Evolutionary conservation across 2,888 invertebrate species (phyloP).

Genomic region (Eremobia ochroleuca): DNA sequence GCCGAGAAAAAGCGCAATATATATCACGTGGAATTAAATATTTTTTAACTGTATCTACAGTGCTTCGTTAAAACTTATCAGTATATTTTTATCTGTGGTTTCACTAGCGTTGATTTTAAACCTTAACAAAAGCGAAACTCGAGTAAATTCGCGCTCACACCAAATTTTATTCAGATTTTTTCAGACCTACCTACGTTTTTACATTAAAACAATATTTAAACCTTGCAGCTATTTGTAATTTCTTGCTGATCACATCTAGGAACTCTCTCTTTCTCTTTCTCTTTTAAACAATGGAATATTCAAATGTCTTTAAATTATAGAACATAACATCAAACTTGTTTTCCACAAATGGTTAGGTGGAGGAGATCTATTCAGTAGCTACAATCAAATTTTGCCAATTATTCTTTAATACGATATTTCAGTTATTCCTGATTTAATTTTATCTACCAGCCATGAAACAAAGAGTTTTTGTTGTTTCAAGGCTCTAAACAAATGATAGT

Average conservation of each 20-base stretch:
- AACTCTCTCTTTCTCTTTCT: too few relatives aligned
- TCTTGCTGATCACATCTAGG: neutral
- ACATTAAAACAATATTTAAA: neutral
- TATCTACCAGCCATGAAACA: too few relatives aligned
- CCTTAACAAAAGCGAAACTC: slow-evolving; percentile 4
- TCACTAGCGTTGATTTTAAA: slow-evolving; percentile 34
- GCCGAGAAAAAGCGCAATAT: slow-evolving; percentile 1
- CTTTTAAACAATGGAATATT: neutral
- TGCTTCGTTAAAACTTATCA: slow-evolving; percentile 15
- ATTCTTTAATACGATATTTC: too few relatives aligned
- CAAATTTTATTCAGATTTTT: neutral
- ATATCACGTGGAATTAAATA: slow-evolving; percentile 12
- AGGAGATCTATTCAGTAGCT: too few relatives aligned
- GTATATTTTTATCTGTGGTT: slow-evolving; percentile 27
- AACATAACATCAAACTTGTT: too few relatives aligned
- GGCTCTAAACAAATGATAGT: too few relatives aligned
- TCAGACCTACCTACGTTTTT: neutral
- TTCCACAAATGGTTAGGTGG: too few relatives aligned
- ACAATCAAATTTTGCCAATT: too few relatives aligned
- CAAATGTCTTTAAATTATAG: too few relatives aligned
- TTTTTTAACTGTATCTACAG: slow-evolving; percentile 8
- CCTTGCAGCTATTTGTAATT: neutral
- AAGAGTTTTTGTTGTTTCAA: too few relatives aligned
- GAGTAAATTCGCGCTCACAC: neutral
- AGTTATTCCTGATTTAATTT: too few relatives aligned